Evolutionary conservation across 2,797 vertebrate genomes (phyloP).

Genomic region (Acanthopagrus latus): DNA sequence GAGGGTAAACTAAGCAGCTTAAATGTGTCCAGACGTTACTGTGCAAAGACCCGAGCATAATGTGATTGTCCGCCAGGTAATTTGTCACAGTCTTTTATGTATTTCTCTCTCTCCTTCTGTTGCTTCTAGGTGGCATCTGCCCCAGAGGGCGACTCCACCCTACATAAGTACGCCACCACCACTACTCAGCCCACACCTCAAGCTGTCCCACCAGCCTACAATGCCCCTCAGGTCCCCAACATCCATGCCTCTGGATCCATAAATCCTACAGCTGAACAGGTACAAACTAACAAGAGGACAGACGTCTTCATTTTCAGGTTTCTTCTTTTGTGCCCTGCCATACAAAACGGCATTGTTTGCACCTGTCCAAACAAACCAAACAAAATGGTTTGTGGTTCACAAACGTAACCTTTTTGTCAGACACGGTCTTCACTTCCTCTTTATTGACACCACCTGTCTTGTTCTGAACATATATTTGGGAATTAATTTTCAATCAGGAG

Average conservation of each 20-base stretch:
- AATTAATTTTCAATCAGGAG: too few relatives aligned
- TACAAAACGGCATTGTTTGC: too few relatives aligned
- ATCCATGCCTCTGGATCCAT: conserved; percentile 90
- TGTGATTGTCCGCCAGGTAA: neutral
- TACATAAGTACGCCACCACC: conserved; percentile 80
- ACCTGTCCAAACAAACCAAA: too few relatives aligned
- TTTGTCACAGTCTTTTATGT: neutral
- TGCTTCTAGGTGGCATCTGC: conserved; percentile 81
- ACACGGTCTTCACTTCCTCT: too few relatives aligned
- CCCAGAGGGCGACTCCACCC: conserved; percentile 91
- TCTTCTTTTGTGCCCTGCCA: too few relatives aligned
- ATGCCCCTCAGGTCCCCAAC: conserved; percentile 85
- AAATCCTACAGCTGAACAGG: conserved; percentile 96
- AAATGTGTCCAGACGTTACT: neutral
- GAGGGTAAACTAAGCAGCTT: conserved; percentile 84
- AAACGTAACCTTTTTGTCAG: neutral
- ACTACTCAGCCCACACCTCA: conserved; percentile 84
- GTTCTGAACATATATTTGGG: neutral
- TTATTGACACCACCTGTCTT: neutral
- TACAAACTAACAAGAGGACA: conserved; percentile 66
- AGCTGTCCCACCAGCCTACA: conserved; percentile 84
- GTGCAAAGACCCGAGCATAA: neutral
- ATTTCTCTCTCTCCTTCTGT: conserved; percentile 8
- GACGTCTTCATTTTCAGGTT: too few relatives aligned
- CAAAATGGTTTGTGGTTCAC: neutral